These are phyloP conservation scores for Neodontobutis hainanensis DNA, from an alignment of 2,113 vertebrate species.

Conservation along the genomic window DNA sequence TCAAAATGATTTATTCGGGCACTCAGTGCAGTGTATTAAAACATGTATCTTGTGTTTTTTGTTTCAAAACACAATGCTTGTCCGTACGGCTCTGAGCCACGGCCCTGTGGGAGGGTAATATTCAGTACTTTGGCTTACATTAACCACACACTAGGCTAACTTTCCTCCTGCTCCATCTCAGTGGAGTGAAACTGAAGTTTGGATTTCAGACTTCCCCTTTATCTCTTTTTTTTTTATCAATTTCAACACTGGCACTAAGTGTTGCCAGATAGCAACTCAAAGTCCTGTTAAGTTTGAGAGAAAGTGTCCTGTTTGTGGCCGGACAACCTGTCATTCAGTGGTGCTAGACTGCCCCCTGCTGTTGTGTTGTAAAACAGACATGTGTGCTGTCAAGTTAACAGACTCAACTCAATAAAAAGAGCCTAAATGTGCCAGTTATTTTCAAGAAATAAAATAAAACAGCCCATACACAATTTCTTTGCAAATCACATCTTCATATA, in stretches of 20 bases:
- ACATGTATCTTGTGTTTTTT: constrained; percentile 61
- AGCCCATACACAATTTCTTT: constrained; percentile 22
- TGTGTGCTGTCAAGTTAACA: constrained; percentile 9
- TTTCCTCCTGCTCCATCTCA: constrained; percentile 74
- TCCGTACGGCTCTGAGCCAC: constrained; percentile 63
- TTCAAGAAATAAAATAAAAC: constrained; percentile 27
- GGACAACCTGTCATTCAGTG: constrained; percentile 54
- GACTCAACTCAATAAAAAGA: constrained; percentile 23
- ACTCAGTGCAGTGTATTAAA: constrained; percentile 44
- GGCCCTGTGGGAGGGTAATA: constrained; percentile 77
- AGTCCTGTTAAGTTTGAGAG: constrained; percentile 73
- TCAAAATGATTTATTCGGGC: constrained; percentile 70
- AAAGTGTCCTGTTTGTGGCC: constrained; percentile 71
- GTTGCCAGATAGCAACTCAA: constrained; percentile 74
- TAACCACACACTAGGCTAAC: constrained; percentile 77
- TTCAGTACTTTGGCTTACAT: constrained; percentile 77
- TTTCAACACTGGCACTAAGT: constrained; percentile 77
- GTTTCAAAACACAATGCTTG: constrained; percentile 65
- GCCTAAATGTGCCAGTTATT: constrained; percentile 17
- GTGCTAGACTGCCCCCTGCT: constrained; percentile 82
- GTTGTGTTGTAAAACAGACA: constrained; percentile 42
- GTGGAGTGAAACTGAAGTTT: constrained; percentile 77
- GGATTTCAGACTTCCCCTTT: constrained; percentile 78
- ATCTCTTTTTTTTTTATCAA: constrained; percentile 76
- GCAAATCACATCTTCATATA: background rate